Evolutionary conservation across 2,113 vertebrate genomes (phyloP).

Genomic region (Toxotes chatareus): DNA sequence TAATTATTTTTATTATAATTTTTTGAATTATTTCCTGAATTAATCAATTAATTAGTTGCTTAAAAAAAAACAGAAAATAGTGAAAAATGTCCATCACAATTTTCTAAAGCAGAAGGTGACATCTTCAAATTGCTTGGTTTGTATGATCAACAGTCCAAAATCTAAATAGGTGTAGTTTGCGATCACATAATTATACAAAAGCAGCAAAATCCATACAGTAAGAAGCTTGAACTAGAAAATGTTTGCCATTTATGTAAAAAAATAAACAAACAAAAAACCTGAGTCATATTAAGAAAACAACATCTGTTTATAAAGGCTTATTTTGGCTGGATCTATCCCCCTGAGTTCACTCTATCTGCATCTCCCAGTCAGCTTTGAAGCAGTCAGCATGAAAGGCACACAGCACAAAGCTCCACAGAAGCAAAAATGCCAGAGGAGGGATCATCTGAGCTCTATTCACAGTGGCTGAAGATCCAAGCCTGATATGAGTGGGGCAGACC

Average conservation of each 20-base stretch:
- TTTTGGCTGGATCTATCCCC: conserved; percentile 31
- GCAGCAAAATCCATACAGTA: not conserved
- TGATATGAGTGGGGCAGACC: conserved; percentile 57
- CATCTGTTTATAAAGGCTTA: conserved; percentile 9
- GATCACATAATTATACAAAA: not conserved
- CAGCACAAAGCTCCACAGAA: conserved; percentile 65
- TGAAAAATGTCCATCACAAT: not conserved
- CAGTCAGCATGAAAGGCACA: conserved; percentile 60
- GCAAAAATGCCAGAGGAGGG: conserved; percentile 58
- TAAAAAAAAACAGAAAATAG: too few species aligned
- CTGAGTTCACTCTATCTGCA: conserved; percentile 43
- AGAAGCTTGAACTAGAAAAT: not conserved
- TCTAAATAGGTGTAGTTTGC: not conserved
- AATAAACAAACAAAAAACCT: not conserved
- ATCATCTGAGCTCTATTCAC: conserved; percentile 59
- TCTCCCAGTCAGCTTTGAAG: conserved; percentile 62
- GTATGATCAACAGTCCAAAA: not conserved
- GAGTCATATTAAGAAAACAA: not conserved
- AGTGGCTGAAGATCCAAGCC: conserved; percentile 63
- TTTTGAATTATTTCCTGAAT: not conserved
- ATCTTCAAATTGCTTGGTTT: not conserved
- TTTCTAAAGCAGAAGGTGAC: too few species aligned
- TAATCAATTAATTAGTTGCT: not conserved
- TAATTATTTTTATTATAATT: not conserved
- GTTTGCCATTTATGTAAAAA: not conserved